Conservation (phyloP, 2,797 vertebrate species). For the Pterois miles region DNA sequence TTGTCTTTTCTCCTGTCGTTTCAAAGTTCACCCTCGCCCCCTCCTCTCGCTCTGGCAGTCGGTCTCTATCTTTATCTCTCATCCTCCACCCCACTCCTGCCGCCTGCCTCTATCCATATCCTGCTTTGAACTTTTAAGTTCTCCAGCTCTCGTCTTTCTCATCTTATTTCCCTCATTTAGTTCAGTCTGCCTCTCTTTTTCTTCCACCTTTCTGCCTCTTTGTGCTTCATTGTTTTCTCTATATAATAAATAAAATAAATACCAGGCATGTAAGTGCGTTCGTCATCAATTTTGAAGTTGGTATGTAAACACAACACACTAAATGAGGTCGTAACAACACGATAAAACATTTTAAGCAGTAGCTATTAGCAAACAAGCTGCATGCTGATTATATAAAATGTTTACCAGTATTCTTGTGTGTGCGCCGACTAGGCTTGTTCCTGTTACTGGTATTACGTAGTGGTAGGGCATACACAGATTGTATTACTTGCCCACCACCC, state of each 20-base stretch:
- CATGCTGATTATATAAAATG: neutral
- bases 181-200: neutral
- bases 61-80: slow-evolving; percentile 14
- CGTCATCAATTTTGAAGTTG: neutral
- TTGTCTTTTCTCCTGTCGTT: neutral
- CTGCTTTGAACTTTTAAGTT: slow-evolving; percentile 36
- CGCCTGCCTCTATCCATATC: slow-evolving; percentile 18
- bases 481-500: too few species aligned
- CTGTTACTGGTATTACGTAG: too few species aligned
- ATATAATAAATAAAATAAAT: too few species aligned
- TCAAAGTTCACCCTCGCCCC: neutral
- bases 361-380: neutral
- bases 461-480: too few species aligned
- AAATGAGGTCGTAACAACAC: neutral
- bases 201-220: neutral
- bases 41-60: neutral
- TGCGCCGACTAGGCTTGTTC: too few species aligned
- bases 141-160: neutral
- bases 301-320: neutral
- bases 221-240: neutral
- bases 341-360: neutral
- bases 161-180: neutral
- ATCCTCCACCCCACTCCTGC: slow-evolving; percentile 8
- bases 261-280: neutral
- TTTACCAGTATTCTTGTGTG: too few species aligned